Percentiles rank a stretch among this genome's conserved stretches.
Conservation (phyloP, 2,888 invertebrate species). For the Pardosa pseudoannulata region DNA sequence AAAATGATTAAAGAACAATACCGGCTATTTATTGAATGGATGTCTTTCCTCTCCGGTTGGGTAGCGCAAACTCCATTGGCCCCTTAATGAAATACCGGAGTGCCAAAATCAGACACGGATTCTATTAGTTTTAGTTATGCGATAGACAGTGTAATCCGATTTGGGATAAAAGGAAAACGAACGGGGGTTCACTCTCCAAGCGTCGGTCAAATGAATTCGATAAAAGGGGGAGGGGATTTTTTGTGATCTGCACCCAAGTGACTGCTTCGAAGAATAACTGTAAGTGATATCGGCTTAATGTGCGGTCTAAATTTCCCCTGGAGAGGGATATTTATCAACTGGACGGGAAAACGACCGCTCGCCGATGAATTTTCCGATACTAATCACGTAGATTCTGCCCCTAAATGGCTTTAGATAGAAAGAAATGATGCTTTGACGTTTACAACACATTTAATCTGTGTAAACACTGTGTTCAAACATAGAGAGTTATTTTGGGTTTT, state of each 20-base stretch:
- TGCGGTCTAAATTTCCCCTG: slow-evolving; percentile 4
- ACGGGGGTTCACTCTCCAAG: slow-evolving; percentile 2
- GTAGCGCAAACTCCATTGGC: slow-evolving; percentile 39
- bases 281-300: slow-evolving; percentile 17
- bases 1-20: slow-evolving; percentile 52
- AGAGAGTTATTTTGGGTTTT: no score
- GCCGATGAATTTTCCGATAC: no score
- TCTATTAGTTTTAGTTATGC: slow-evolving; percentile 71
- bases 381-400: no score
- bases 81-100: slow-evolving; percentile 62
- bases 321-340: not conserved
- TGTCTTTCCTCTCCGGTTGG: slow-evolving; percentile 29
- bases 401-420: no score
- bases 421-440: no score
- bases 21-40: slow-evolving; percentile 67
- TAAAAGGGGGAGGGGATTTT: not conserved
- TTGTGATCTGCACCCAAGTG: not conserved
- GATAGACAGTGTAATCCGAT: slow-evolving; percentile 47
- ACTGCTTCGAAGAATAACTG: not conserved
- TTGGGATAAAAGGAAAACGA: slow-evolving; percentile 14
- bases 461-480: no score
- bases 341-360: no score
- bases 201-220: slow-evolving; percentile 19
- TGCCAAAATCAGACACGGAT: slow-evolving; percentile 60
- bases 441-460: no score